Evolutionary conservation across 2,113 vertebrate genomes (phyloP).

Genomic region (Pogona vitticeps): DNA sequence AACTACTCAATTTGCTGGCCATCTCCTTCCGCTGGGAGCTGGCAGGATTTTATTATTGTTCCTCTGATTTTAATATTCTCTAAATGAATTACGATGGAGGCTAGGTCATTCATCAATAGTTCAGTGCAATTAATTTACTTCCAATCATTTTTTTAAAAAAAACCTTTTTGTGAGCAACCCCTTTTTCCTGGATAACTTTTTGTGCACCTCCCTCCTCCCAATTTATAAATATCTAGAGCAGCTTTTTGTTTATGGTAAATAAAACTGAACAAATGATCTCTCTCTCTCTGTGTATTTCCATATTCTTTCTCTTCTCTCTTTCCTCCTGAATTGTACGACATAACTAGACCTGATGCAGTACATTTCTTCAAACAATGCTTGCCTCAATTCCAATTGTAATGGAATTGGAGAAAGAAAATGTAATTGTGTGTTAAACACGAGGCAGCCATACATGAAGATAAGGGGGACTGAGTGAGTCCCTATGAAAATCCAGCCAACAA

Average conservation of each 20-base stretch:
- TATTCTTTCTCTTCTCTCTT: background rate
- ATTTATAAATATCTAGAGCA: constrained; percentile 22
- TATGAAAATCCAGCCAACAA: constrained; percentile 67
- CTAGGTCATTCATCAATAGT: constrained; percentile 85
- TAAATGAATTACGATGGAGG: constrained; percentile 84
- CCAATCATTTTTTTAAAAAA: constrained; percentile 68
- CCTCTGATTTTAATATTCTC: constrained; percentile 85
- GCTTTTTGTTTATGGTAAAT: constrained; percentile 54
- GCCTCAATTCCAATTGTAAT: constrained; percentile 79
- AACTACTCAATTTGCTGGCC: constrained; percentile 85
- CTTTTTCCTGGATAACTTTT: constrained; percentile 47
- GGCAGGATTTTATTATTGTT: constrained; percentile 87
- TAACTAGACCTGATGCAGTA: constrained; percentile 78
- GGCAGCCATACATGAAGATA: constrained; percentile 78
- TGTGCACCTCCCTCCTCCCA: background rate
- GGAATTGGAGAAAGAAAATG: constrained; percentile 79
- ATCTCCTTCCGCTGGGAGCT: constrained; percentile 82
- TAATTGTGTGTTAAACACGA: constrained; percentile 77
- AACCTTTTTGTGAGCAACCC: background rate
- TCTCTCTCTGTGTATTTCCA: background rate
- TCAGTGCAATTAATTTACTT: constrained; percentile 86
- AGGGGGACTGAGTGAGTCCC: constrained; percentile 64
- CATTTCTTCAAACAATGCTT: constrained; percentile 81
- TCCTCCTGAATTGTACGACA: constrained; percentile 69
- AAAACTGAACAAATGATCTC: constrained; percentile 17